Evolutionary conservation across 2,888 invertebrate species (phyloP).

Genomic region (Drepanosiphum platanoidis): DNA sequence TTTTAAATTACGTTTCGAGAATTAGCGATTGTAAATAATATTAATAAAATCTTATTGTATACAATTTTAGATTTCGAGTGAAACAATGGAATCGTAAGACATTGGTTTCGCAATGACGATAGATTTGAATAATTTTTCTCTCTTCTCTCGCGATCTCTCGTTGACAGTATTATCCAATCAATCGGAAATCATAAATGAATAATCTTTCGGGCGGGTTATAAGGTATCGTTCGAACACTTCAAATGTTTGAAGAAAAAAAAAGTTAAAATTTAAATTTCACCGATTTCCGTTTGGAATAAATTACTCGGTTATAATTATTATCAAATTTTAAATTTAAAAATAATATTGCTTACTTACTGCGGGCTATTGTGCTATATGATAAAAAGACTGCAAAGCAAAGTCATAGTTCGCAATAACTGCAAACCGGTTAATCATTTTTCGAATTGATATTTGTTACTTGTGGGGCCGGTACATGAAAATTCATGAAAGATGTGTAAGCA

Average conservation of each 20-base stretch:
- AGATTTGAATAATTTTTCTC: too few species aligned
- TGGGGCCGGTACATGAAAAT: background rate
- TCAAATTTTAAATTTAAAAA: background rate
- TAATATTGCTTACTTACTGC: too few species aligned
- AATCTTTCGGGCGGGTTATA: background rate
- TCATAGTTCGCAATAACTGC: too few species aligned
- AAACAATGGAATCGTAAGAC: too few species aligned
- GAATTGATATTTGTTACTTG: background rate
- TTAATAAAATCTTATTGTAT: too few species aligned
- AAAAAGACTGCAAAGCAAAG: background rate
- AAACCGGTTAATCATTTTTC: background rate
- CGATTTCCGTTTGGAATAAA: background rate
- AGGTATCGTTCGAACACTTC: background rate
- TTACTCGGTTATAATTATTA: background rate
- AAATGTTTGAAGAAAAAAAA: background rate
- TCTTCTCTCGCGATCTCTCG: too few species aligned
- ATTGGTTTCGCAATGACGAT: too few species aligned
- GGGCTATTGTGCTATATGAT: background rate
- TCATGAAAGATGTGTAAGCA: background rate
- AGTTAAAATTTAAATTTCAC: background rate
- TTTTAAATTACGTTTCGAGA: too few species aligned
- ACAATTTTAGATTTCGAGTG: too few species aligned
- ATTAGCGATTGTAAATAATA: too few species aligned
- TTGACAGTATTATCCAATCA: background rate
- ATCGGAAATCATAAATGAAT: background rate